Conservation (phyloP, 1,140 invertebrate species). For the Pseudachorutes palmiensis region DNA sequence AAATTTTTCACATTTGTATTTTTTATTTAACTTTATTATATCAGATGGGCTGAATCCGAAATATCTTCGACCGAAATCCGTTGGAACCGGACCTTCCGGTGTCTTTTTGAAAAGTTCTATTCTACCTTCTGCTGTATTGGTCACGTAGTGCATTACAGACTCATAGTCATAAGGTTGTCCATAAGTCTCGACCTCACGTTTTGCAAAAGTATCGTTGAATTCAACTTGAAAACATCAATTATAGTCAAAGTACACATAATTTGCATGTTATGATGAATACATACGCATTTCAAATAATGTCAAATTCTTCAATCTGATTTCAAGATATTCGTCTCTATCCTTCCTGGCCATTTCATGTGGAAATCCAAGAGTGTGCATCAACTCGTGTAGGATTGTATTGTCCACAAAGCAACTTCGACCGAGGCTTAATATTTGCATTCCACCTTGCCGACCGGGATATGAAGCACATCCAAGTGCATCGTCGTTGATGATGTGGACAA, state of each 20-base stretch:
- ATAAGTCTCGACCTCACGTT: background rate
- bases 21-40: background rate
- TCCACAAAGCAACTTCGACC: background rate
- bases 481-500: background rate
- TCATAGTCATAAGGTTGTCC: background rate
- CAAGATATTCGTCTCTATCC: slow-evolving; percentile 33
- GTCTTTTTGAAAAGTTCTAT: background rate
- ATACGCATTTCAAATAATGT: background rate
- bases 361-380: slow-evolving; percentile 32
- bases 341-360: slow-evolving; percentile 29
- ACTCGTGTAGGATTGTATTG: slow-evolving; percentile 28
- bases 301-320: background rate
- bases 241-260: background rate
- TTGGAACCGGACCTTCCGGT: background rate
- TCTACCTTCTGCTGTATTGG: no score
- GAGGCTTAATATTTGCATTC: background rate
- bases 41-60: background rate
- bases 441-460: background rate
- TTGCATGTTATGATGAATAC: background rate
- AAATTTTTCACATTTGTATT: background rate
- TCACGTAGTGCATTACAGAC: background rate
- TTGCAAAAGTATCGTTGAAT: background rate
- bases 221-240: background rate
- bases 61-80: background rate
- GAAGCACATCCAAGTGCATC: background rate